Evolutionary conservation across 2,888 invertebrate species (phyloP).

Genomic region (Ochlodes sylvanus): DNA sequence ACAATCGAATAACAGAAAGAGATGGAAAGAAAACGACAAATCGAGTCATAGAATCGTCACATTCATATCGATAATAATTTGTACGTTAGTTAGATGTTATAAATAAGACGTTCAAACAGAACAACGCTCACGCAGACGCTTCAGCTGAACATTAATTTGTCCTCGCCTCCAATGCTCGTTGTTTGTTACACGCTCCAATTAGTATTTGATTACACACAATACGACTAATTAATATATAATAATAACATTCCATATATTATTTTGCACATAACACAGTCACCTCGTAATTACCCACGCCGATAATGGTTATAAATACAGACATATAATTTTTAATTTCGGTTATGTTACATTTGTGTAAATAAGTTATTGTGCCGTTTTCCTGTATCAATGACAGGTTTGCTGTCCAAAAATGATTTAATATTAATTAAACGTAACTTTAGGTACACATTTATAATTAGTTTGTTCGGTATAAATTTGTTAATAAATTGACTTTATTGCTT

Average conservation of each 20-base stretch:
- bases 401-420: constrained; percentile 4
- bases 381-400: constrained; percentile 20
- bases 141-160: constrained; percentile 40
- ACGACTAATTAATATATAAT: constrained; percentile 41
- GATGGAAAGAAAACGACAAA: too few relatives aligned
- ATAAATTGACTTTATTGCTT: too few relatives aligned
- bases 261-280: constrained; percentile 32
- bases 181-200: constrained; percentile 44
- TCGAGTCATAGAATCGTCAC: not conserved
- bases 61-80: not conserved
- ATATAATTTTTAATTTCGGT: constrained; percentile 1
- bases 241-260: constrained; percentile 32
- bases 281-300: constrained; percentile 39
- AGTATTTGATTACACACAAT: constrained; percentile 41
- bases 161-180: constrained; percentile 40
- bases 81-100: too few relatives aligned
- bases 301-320: constrained; percentile 21
- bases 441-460: too few relatives aligned
- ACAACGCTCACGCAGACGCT: constrained; percentile 18
- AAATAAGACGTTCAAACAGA: constrained; percentile 23
- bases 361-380: constrained; percentile 33
- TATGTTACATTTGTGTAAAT: constrained; percentile 38
- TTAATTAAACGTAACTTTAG: too few relatives aligned
- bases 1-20: too few relatives aligned
- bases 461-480: too few relatives aligned